These are phyloP conservation scores for Euphydryas editha DNA, from an alignment of 2,888 invertebrate genomes.

Conservation along the genomic window DNA sequence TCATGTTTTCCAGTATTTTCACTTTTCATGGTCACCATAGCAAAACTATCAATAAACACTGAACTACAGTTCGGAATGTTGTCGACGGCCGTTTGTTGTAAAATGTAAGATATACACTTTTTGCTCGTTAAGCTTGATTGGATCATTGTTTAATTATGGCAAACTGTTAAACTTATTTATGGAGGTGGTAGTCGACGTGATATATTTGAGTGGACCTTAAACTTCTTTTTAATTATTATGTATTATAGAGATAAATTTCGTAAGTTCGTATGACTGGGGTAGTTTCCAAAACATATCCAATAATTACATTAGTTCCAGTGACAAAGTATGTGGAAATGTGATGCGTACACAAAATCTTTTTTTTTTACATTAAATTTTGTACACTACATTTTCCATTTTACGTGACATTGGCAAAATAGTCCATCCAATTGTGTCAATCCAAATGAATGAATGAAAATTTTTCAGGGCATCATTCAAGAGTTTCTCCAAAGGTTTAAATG, in stretches of 20 bases:
- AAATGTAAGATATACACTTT: slow-evolving; percentile 24
- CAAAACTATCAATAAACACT: slow-evolving; percentile 14
- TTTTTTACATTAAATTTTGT: too few relatives aligned
- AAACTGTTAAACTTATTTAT: slow-evolving; percentile 3
- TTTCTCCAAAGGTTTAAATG: too few relatives aligned
- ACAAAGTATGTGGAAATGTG: too few relatives aligned
- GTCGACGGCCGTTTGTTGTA: slow-evolving; percentile 21
- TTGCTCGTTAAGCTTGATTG: slow-evolving; percentile 40
- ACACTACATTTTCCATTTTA: too few relatives aligned
- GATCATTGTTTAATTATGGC: slow-evolving; percentile 38
- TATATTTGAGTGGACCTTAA: not conserved
- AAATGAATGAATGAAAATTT: too few relatives aligned
- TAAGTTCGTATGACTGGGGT: not conserved
- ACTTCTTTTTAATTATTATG: not conserved
- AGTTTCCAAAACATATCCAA: too few relatives aligned
- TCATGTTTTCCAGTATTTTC: not conserved
- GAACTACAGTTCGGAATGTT: slow-evolving; percentile 6
- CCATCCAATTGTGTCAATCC: too few relatives aligned
- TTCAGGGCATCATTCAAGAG: too few relatives aligned
- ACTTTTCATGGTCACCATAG: not conserved
- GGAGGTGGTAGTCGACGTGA: slow-evolving; percentile 1
- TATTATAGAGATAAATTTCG: not conserved
- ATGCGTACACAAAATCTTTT: too few relatives aligned
- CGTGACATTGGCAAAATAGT: too few relatives aligned
- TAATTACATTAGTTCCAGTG: too few relatives aligned